Conservation (phyloP, 2,113 vertebrate genomes). For the Tragelaphus scriptus region DNA sequence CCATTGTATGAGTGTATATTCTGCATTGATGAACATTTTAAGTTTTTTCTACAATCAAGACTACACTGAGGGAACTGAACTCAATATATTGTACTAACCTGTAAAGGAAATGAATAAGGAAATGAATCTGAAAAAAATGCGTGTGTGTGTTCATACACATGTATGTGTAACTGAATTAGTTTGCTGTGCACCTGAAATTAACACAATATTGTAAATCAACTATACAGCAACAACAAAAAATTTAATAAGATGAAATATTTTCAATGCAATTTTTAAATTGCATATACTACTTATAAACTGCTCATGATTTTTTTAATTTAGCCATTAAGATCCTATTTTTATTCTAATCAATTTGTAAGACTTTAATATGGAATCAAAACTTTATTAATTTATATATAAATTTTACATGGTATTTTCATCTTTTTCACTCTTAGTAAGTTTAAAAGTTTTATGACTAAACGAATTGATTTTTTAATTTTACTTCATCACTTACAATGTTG, state of each 20-base stretch:
- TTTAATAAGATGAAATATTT: background rate
- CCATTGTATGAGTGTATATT: background rate
- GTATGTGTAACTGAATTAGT: background rate
- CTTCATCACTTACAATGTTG: background rate
- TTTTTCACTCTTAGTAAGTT: background rate
- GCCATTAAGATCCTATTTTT: background rate
- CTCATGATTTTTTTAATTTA: background rate
- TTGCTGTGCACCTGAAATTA: background rate
- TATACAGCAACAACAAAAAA: background rate
- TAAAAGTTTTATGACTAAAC: background rate
- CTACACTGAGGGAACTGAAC: background rate
- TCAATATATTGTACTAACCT: background rate
- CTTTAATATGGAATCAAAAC: background rate
- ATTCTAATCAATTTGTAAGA: background rate
- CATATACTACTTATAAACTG: background rate
- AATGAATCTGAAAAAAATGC: background rate
- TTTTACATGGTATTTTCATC: background rate
- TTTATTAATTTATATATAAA: background rate
- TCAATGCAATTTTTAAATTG: background rate
- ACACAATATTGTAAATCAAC: background rate
- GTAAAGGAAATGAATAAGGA: background rate
- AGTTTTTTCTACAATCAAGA: background rate
- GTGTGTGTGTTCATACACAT: background rate
- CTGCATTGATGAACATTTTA: background rate
- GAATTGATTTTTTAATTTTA: background rate